These are phyloP conservation scores for Daktulosphaira vitifoliae DNA, from an alignment of 1,140 invertebrate species.

Conservation along the genomic window DNA sequence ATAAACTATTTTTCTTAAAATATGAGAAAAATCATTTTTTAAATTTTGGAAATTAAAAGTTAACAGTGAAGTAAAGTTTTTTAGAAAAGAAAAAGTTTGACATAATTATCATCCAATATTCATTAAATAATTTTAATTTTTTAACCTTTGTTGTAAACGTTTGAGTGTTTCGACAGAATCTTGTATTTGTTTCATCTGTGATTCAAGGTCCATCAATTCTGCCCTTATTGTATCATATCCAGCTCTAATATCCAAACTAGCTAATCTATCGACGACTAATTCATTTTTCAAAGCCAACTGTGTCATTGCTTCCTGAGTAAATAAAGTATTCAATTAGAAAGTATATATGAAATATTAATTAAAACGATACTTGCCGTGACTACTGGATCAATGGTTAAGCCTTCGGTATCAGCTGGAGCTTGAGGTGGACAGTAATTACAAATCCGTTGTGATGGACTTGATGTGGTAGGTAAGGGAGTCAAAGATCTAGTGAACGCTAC, in stretches of 20 bases:
- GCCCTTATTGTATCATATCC: slow-evolving; percentile 69
- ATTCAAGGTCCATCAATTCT: slow-evolving; percentile 70
- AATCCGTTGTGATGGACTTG: slow-evolving; percentile 49
- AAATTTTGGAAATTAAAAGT: too few species aligned
- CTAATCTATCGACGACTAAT: slow-evolving; percentile 69
- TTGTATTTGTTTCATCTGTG: slow-evolving; percentile 77
- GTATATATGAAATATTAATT: not conserved
- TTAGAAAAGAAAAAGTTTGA: too few species aligned
- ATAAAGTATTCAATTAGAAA: slow-evolving; percentile 14
- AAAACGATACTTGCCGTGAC: slow-evolving; percentile 35
- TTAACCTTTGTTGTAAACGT: slow-evolving; percentile 75
- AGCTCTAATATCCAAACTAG: slow-evolving; percentile 60
- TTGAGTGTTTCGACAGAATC: slow-evolving; percentile 73
- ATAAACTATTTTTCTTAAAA: too few species aligned
- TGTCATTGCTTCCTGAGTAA: slow-evolving; percentile 42
- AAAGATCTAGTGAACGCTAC: slow-evolving; percentile 59
- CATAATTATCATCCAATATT: too few species aligned
- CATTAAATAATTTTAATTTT: too few species aligned
- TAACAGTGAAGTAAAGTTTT: too few species aligned
- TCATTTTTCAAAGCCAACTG: slow-evolving; percentile 65
- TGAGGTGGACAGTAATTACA: slow-evolving; percentile 60
- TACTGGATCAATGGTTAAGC: slow-evolving; percentile 40
- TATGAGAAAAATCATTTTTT: too few species aligned
- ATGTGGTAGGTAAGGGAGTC: slow-evolving; percentile 48
- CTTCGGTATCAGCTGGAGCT: slow-evolving; percentile 42